These are phyloP conservation scores for Propsilocerus akamusi DNA, from an alignment of 1,140 invertebrate species.

Conservation along the genomic window DNA sequence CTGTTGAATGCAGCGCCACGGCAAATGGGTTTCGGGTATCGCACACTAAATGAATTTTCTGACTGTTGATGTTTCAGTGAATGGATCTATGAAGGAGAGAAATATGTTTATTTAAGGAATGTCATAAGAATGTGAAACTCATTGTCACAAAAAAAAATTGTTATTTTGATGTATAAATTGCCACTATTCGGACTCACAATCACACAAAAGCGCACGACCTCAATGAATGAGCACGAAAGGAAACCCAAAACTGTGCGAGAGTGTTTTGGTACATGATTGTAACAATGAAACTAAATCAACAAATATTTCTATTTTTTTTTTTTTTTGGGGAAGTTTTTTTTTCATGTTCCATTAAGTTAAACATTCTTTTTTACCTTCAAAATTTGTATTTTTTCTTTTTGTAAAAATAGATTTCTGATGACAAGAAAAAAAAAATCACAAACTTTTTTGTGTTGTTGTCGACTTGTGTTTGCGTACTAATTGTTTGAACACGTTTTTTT, in stretches of 20 bases:
- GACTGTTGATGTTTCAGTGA: background rate
- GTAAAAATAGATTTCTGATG: too few relatives aligned
- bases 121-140: background rate
- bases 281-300: background rate
- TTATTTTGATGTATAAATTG: conserved; percentile 1
- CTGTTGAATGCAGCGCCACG: conserved; percentile 24
- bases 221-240: too few relatives aligned
- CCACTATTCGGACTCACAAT: background rate
- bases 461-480: too few relatives aligned
- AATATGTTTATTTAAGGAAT: background rate
- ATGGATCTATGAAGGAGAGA: background rate
- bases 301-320: background rate
- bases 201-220: too few relatives aligned
- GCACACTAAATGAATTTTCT: background rate
- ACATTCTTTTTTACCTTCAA: too few relatives aligned
- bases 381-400: too few relatives aligned
- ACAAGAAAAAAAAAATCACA: background rate
- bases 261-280: background rate
- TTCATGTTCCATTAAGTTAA: too few relatives aligned
- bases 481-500: conserved; percentile 1
- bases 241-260: background rate
- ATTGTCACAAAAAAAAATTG: too few relatives aligned
- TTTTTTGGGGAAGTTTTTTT: too few relatives aligned
- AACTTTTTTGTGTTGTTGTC: too few relatives aligned
- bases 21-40: conserved; percentile 14